These are phyloP conservation scores for Metallyticus violacea DNA, from an alignment of 2,888 invertebrate species.

Conservation along the genomic window DNA sequence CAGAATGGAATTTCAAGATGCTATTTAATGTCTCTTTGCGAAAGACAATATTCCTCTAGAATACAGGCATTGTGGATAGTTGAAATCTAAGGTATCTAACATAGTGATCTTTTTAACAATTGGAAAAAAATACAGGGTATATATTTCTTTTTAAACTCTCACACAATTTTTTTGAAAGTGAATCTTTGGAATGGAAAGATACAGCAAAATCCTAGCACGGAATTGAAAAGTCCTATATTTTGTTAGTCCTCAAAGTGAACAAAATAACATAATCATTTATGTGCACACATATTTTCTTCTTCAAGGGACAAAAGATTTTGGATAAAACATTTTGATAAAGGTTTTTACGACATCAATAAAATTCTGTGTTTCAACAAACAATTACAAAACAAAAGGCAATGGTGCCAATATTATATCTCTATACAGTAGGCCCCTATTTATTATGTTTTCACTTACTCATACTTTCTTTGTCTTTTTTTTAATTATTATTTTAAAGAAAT, in stretches of 20 bases:
- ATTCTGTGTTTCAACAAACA: slow-evolving; percentile 28
- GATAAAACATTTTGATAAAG: slow-evolving; percentile 26
- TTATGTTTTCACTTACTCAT: slow-evolving; percentile 1
- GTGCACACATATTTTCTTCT: slow-evolving; percentile 19
- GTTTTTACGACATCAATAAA: slow-evolving; percentile 30
- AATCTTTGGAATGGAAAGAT: background rate
- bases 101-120: background rate
- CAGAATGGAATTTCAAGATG: background rate
- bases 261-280: slow-evolving; percentile 1
- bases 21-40: background rate
- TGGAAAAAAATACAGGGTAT: background rate
- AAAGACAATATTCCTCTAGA: background rate
- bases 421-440: slow-evolving; percentile 30
- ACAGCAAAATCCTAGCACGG: background rate
- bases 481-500: background rate
- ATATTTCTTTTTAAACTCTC: background rate
- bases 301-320: slow-evolving; percentile 25
- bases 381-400: slow-evolving; percentile 30
- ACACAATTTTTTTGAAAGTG: background rate
- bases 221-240: background rate
- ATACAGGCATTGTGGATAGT: background rate
- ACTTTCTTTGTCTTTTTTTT: background rate
- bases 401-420: slow-evolving; percentile 29
- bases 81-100: background rate
- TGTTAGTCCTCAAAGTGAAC: background rate